These are phyloP conservation scores for Gari tellinella DNA, from an alignment of 2,888 invertebrate species.

Conservation along the genomic window DNA sequence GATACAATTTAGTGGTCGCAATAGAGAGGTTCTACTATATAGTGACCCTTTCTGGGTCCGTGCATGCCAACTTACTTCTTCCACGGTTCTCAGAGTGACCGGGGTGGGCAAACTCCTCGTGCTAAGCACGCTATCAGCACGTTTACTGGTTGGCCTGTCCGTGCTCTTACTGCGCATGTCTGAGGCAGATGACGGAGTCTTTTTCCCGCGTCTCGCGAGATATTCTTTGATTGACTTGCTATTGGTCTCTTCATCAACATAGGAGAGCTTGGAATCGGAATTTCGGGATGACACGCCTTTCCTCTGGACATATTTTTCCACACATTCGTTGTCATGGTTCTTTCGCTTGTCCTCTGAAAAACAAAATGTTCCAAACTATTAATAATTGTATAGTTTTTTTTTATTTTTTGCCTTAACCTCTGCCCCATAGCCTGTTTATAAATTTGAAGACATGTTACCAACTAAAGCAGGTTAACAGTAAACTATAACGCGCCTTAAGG, in stretches of 20 bases:
- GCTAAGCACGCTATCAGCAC: constrained; percentile 56
- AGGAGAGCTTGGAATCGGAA: constrained; percentile 65
- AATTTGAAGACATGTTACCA: too few relatives aligned
- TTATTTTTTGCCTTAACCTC: too few relatives aligned
- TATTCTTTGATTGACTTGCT: constrained; percentile 56
- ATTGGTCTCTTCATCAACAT: constrained; percentile 58
- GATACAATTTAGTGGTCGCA: too few relatives aligned
- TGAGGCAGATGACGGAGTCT: constrained; percentile 46
- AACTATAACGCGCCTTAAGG: too few relatives aligned
- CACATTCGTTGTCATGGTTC: constrained; percentile 46
- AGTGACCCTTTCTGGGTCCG: too few relatives aligned
- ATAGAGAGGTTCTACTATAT: too few relatives aligned
- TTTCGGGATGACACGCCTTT: constrained; percentile 58
- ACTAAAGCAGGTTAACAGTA: too few relatives aligned
- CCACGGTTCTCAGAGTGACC: constrained; percentile 58
- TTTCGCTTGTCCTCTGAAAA: constrained; percentile 54
- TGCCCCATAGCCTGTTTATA: too few relatives aligned
- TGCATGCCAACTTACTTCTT: constrained; percentile 61
- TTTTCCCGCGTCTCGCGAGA: constrained; percentile 59
- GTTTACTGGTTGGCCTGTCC: constrained; percentile 47
- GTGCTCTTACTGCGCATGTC: constrained; percentile 63
- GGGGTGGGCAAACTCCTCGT: constrained; percentile 72
- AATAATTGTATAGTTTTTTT: too few relatives aligned
- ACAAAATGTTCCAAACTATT: background rate
- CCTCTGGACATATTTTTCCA: constrained; percentile 42